Evolutionary conservation across 2,888 invertebrate species (phyloP), one percentile per base, ranked within the genome.

Genomic region (Melanostoma scalare): DNA sequence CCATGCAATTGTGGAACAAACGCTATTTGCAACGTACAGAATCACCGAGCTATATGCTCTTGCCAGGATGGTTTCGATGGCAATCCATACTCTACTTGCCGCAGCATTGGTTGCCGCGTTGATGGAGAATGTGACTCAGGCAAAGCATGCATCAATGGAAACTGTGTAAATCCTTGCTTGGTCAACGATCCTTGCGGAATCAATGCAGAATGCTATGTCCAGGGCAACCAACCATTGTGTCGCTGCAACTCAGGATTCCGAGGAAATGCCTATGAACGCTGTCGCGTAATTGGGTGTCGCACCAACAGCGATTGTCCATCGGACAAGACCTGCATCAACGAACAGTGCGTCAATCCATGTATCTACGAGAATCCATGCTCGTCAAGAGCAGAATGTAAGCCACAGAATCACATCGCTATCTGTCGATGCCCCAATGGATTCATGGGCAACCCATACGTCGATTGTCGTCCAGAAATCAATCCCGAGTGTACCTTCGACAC

Each of bases 1-100:
- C 97, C 97, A 9, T 97, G 97, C 90, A 95, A 95, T 88, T 98
- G 97, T 89, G 97, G 97, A 65, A 93, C 94, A 46, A 95, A 97
- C 88, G 95, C 97, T 46, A 94, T 95, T 86, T 98, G 98, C 88
- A 93, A 94, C 85, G 94, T 97, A 4, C 94, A 94, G 82, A 95
- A 96, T 87, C 97, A 97, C 89, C 94, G 96, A 80, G 97, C 97
- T 2, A 94, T 96, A 44, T 98, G 98, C 90, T 95, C 96, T 3
- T 98, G 98, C 89, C 93, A 94, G 87, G 94, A 95, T 87, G 97
- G 96, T 40, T 96, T 93, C 89, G 96, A 96, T 89, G 98, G 98
- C 55, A 96, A 97, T 91, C 97, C 98, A 2, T 95, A 97, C 89
- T 93, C 95, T 40, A 93, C 93, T 60, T 98, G 98, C 89, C 94